Evolutionary conservation across 2,888 invertebrate genomes (phyloP), one percentile per base, ranked within the genome.

Genomic region (Tromatobia lineatoria): DNA sequence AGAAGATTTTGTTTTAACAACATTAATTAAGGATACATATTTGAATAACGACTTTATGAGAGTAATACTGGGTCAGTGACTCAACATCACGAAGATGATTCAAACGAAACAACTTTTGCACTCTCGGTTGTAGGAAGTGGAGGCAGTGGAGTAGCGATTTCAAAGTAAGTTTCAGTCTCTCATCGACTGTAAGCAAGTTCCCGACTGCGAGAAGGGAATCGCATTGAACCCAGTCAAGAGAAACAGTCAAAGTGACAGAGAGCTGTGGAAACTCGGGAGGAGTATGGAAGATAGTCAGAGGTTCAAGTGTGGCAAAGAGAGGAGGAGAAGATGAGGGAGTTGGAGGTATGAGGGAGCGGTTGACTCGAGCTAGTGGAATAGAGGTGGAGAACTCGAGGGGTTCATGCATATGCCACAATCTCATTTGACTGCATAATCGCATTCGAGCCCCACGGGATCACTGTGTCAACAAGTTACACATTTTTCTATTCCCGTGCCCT

Each of bases 371-470:
- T 67, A 50, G 74, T 70, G 66, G 52, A 85, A 75, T 77, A 52
- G 78, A 74, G 76, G n/a, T n/a, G 64, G 42, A 52, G 80, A 73
- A 67, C 57, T 61, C 69, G 70, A 69, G 87, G 88, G 88, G 86
- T 87, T 93, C 93, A 93, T 93, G 92, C 93, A 93, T 93, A 93
- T 93, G 93, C 92, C 92, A 93, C 91, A 92, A 92, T 93, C 93
- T 93, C 93, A 93, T 93, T 93, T 93, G 93, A 93, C 93, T 93
- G 90, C 92, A 91, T 93, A 93, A 93, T 93, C 92, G 91, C 90
- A 91, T 92, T 91, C 89, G 86, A 89, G 87, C 89, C 92, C 90
- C 86, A 71, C 82, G 92, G 90, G 91, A 91, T 91, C 89, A 87
- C 88, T 90, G 90, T 92, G 93, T 93, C 93, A 93, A 93, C 93